Evolutionary conservation across 2,113 vertebrate species (phyloP).

Genomic region (Psittacara wagleri): DNA sequence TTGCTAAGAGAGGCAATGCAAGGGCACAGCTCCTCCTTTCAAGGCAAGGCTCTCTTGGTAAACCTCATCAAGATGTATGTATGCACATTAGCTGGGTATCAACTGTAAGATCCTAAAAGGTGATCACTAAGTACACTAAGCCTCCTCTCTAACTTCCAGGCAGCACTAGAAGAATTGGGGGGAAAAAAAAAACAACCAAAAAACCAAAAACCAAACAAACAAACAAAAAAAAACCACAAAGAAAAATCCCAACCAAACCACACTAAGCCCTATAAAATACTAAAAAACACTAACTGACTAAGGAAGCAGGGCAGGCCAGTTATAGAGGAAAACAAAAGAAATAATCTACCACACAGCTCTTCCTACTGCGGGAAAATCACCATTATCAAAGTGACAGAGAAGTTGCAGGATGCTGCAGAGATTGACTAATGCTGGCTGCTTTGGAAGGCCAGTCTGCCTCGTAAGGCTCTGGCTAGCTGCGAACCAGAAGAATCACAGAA

Average conservation of each 20-base stretch:
- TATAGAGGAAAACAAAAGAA: neutral
- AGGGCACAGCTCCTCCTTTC: rapidly evolving
- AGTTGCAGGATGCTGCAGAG: neutral
- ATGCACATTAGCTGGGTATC: neutral
- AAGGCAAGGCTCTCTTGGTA: neutral
- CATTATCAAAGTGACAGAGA: neutral
- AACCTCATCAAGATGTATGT: neutral
- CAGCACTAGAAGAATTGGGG: neutral
- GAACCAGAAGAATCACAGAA: neutral
- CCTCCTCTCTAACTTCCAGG: neutral
- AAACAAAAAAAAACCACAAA: neutral
- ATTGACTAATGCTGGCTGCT: rapidly evolving
- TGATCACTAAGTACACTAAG: neutral
- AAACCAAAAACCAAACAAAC: too few species aligned
- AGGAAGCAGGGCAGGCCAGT: neutral
- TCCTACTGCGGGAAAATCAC: neutral
- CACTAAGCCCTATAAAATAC: neutral
- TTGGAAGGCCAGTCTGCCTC: neutral
- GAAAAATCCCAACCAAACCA: neutral
- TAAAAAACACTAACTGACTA: neutral
- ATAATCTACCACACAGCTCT: neutral
- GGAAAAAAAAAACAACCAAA: neutral
- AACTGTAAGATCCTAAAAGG: neutral
- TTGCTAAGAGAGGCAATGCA: rapidly evolving
- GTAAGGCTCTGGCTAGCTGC: neutral